Base-by-base conservation (phyloP, 2,113 vertebrate species). In the Colinus virginianus region DNA sequence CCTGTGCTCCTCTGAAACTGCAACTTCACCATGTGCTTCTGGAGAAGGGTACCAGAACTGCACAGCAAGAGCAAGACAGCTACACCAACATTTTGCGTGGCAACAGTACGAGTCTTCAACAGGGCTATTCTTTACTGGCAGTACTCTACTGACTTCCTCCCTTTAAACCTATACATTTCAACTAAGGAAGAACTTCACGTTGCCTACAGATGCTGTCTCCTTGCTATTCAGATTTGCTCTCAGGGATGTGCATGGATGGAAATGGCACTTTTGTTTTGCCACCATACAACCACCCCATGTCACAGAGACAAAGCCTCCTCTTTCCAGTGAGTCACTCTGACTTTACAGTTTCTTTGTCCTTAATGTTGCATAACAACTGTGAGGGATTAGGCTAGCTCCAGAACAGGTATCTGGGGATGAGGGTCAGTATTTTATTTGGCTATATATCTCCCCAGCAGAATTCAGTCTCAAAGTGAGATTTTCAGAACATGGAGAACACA, bases 81-180 rank as follows among this genome's bases (percentile, higher is more conserved):
- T 70, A 75, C 5, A 28, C 4, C 71, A 71, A 25, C 0, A 0
- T 32, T 56, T 53, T 30, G 21, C 25, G 11, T 40, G 36, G 48
- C 48, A 79, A 83, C 23, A 72, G 72, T 55, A 63, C 22, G 13
- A 76, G 63, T 38, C 25, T 9, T 48, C n/a, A 9, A 5, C 62
- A n/a, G 45, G 30, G 7, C 9, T 63, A 36, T 25, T 62, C 17
- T 48, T 67, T 43, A 58, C 30, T 51, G 30, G 36, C 23, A 45
- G 32, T 49, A 78, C 87, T 61, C 40, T 53, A 61, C 28, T 21
- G 9, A 7, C 34, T 75, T 81, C 13, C 34, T 71, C 43, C 21
- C 38, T 76, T 71, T 48, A 82, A 8, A 2, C 21, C 46, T 58
- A 78, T 75, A 93, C 30, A 20, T 12, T 45, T 36, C 53, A 84